Percentiles rank a stretch among this genome's conserved stretches.
Conservation (phyloP, 2,797 vertebrate genomes). For the Lithobates sylvaticus region DNA sequence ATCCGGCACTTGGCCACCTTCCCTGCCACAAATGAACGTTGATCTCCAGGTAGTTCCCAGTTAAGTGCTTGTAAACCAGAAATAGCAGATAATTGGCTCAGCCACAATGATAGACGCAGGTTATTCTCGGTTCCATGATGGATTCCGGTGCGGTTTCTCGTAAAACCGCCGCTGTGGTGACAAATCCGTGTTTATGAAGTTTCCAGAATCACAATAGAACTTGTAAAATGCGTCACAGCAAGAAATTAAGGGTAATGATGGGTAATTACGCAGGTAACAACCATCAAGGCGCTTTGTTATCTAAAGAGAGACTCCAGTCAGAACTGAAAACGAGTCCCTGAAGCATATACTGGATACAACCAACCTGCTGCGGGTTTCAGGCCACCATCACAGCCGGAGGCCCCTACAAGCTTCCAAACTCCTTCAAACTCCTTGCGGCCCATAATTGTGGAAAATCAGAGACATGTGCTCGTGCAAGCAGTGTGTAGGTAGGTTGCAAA, state of each 20-base stretch:
- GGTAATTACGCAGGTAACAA: not conserved
- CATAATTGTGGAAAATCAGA: too few species aligned
- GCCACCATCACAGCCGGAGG: too few species aligned
- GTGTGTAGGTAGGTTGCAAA: too few species aligned
- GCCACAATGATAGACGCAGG: not conserved
- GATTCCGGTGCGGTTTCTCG: conserved; percentile 2
- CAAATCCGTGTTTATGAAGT: conserved; percentile 10
- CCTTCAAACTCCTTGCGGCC: too few species aligned
- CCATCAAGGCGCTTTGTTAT: not conserved
- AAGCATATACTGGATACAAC: too few species aligned
- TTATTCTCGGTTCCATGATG: conserved; percentile 7
- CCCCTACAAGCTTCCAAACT: too few species aligned
- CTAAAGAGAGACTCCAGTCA: not conserved
- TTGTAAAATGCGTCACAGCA: not conserved
- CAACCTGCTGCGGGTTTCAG: too few species aligned
- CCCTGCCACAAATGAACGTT: conserved; percentile 21
- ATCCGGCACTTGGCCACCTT: not conserved
- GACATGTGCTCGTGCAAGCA: too few species aligned
- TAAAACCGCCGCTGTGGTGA: not conserved
- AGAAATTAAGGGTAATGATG: too few species aligned
- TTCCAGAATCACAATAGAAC: conserved; percentile 2
- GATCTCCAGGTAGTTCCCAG: not conserved
- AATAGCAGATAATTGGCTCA: conserved; percentile 18
- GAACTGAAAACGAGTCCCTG: not conserved
- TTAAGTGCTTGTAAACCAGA: not conserved